Evolutionary conservation across 2,797 vertebrate genomes (phyloP).

Genomic region (Taeniopygia guttata): DNA sequence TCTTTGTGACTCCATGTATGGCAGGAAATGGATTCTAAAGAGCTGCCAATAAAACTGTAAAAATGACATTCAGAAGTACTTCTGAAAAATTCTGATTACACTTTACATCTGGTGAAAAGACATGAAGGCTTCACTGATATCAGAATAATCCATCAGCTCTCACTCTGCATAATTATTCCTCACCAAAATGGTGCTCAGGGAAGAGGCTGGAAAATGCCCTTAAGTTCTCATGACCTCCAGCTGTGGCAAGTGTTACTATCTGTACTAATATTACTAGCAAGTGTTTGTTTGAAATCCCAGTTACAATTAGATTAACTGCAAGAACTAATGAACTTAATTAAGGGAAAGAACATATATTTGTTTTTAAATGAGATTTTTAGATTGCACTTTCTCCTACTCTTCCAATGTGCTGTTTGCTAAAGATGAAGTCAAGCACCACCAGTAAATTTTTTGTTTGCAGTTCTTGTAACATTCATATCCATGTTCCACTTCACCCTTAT

Average conservation of each 20-base stretch:
- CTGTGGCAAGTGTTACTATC: background rate
- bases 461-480: background rate
- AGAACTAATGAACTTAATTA: background rate
- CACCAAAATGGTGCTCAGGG: background rate
- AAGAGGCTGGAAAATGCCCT: conserved; percentile 30
- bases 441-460: background rate
- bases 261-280: background rate
- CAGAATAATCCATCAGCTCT: conserved; percentile 54
- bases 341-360: background rate
- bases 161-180: conserved; percentile 52
- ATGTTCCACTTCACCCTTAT: background rate
- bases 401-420: background rate
- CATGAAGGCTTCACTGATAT: conserved; percentile 47
- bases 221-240: conserved; percentile 7
- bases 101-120: conserved; percentile 60
- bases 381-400: background rate
- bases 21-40: conserved; percentile 61
- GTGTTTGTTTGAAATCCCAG: background rate
- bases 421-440: background rate
- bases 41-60: conserved; percentile 62
- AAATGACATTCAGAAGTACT: conserved; percentile 58
- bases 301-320: background rate
- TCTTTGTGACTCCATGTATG: conserved; percentile 12
- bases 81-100: conserved; percentile 63
- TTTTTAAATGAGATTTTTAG: background rate